Evolutionary conservation across 2,113 vertebrate species (phyloP).

Genomic region (Typhlomys cinereus): DNA sequence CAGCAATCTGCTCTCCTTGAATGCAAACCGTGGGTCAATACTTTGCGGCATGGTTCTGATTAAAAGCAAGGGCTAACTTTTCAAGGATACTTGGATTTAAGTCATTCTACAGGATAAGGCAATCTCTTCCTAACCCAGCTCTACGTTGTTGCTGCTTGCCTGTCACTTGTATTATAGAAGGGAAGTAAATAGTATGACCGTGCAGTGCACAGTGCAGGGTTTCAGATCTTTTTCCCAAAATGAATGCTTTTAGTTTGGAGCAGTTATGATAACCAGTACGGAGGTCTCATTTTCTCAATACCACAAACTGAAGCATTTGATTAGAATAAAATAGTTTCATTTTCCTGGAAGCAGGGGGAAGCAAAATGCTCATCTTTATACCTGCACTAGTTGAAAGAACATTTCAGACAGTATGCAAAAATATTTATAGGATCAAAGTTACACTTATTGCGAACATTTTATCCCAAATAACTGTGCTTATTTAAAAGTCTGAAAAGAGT

Average conservation of each 20-base stretch:
- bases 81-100: slow-evolving; percentile 11
- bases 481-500: background rate
- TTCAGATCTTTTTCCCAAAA: background rate
- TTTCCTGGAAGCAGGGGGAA: background rate
- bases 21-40: background rate
- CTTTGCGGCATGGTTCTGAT: background rate
- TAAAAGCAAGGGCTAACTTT: background rate
- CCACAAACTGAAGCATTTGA: background rate
- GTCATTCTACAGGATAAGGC: background rate
- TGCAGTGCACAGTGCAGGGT: background rate
- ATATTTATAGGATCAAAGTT: slow-evolving; percentile 50
- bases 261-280: background rate
- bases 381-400: slow-evolving; percentile 20
- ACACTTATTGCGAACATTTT: background rate
- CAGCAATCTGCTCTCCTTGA: background rate
- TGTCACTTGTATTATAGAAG: background rate
- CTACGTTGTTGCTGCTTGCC: background rate
- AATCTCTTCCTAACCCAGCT: background rate
- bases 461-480: too few species aligned
- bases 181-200: background rate
- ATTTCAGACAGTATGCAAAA: slow-evolving; percentile 42
- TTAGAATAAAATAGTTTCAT: background rate
- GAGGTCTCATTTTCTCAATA: background rate
- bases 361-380: slow-evolving; percentile 32
- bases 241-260: background rate